Evolutionary conservation across 2,888 invertebrate genomes (phyloP), one percentile per base, ranked within the genome.

Genomic region (Cancer borealis): DNA sequence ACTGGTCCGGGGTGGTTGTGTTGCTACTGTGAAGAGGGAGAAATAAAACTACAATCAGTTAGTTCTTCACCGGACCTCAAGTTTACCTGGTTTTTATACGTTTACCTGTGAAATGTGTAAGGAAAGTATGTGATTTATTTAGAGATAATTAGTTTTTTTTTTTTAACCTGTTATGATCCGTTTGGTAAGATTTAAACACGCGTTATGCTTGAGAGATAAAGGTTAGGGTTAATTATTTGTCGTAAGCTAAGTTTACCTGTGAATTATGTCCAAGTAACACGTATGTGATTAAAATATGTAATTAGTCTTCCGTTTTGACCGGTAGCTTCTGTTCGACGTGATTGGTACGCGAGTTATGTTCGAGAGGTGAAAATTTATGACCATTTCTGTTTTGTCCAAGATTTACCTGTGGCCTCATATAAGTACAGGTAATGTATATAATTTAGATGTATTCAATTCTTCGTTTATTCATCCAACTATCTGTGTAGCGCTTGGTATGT

Each of bases 1-100:
- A 84, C 84, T 30, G 39, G 17, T 79, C 73, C 73, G 14, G 84
- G 84, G 14, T 84, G 84, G 84, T 73, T 73, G 73, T 84, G 84
- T 39, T 26, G 79, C 79, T 84, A 84, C 39, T 84, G 84, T 84
- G 10, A 84, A 10, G 84, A 10, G 84, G 10, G 39, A 39, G 39
- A 39, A 12, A 39, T 30, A 84, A 84, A 79, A 39, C 84, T 84
- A 39, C n/a, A 39, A 39, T 84, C n/a, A 84, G 17, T 84, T n/a
- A 21, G 73, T 54, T 54, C 54, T 54, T 5, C 6, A 26, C 26
- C 6, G 26, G 0, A 8, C 21, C 26, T 26, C 3, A n/a, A 73
- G n/a, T 26, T 73, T 3, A 73, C 73, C 54, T 73, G 73, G 73
- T 6, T 73, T n/a, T n/a, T 73, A n/a, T 73, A 26, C n/a, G 26